Evolutionary conservation across 1,140 invertebrate genomes (phyloP), one percentile per base, ranked within the genome.

Genomic region (Drosophila sulfurigaster): DNA sequence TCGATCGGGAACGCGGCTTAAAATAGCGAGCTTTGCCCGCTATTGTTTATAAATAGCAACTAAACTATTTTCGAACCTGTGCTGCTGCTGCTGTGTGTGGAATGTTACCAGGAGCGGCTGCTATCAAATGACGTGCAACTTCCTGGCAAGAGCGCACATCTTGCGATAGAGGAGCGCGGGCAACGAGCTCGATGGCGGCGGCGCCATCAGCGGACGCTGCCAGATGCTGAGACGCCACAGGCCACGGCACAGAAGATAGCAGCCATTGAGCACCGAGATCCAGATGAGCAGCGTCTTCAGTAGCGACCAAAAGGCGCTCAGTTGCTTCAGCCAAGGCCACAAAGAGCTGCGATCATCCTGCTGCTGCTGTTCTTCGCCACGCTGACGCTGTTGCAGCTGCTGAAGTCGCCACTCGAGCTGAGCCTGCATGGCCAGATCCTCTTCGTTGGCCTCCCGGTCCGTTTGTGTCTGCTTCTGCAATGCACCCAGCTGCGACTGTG

Each of bases 31-130:
- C 7, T 43, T 38, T 35, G 13, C 25, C 6, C 16, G 13, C 59
- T 46, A 7, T 70, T 52, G 11, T 70, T 45, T 70, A 70, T 54
- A 56, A 70, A 70, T 70, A 70, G 49, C 16, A 41, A 16, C 20
- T 25, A 52, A 54, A 70, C 59, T 66, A 66, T 57, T 66, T 52
- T 64, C 1, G 35, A 64, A 52, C 1, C 32, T 41, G 8, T 10
- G 48, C 46, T 64, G 48, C 28, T 38, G 10, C 45, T 62, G 45
- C 3, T 3, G 35, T 10, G 28, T 32, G 13, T 45, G 43, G 20
- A 16, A 8, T 16, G 32, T 43, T 43, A n/a, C n/a, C 54, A 72
- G 52, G 62, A 45, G 52, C 46, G 56, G 15, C 1, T 58, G 38
- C 25, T 25, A 8, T 58, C 35, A 70, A 8, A 70, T 32, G 28